These are phyloP conservation scores for Perizoma affinitatum DNA, from an alignment of 2,888 invertebrate genomes.

Conservation along the genomic window DNA sequence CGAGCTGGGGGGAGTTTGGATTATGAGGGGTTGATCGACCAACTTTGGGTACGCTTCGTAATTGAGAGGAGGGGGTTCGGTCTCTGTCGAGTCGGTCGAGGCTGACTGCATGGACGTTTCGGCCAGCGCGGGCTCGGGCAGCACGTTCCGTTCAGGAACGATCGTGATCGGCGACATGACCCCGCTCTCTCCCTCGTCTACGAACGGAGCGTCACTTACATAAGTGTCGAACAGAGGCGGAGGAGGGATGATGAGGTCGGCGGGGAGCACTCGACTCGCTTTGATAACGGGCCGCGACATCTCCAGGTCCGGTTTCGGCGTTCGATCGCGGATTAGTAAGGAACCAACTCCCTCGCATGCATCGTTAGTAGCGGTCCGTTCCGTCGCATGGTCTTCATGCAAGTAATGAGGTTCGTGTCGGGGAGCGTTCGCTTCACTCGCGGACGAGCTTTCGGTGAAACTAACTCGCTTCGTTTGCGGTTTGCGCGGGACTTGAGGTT, in stretches of 20 bases:
- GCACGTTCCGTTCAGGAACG: conserved; percentile 68
- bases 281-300: conserved; percentile 60
- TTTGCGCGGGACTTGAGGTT: conserved; percentile 79
- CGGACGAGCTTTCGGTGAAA: conserved; percentile 65
- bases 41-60: conserved; percentile 69
- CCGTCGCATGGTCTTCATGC: conserved; percentile 60
- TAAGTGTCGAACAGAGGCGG: conserved; percentile 77
- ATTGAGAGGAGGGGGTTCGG: conserved; percentile 76
- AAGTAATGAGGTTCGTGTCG: conserved; percentile 59
- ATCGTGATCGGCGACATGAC: conserved; percentile 67
- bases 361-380: conserved; percentile 70
- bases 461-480: conserved; percentile 80
- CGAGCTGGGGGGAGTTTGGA: conserved; percentile 49
- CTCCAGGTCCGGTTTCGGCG: conserved; percentile 58
- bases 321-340: conserved; percentile 73
- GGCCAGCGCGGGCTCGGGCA: conserved; percentile 69
- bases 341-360: conserved; percentile 74
- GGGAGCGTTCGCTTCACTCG: conserved; percentile 54
- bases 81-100: conserved; percentile 71
- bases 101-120: conserved; percentile 79
- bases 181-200: conserved; percentile 55
- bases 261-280: conserved; percentile 67
- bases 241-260: conserved; percentile 79
- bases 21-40: conserved; percentile 40
- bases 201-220: conserved; percentile 67